Conservation (phyloP, 2,113 vertebrate species). For the Atractosteus spatula region DNA sequence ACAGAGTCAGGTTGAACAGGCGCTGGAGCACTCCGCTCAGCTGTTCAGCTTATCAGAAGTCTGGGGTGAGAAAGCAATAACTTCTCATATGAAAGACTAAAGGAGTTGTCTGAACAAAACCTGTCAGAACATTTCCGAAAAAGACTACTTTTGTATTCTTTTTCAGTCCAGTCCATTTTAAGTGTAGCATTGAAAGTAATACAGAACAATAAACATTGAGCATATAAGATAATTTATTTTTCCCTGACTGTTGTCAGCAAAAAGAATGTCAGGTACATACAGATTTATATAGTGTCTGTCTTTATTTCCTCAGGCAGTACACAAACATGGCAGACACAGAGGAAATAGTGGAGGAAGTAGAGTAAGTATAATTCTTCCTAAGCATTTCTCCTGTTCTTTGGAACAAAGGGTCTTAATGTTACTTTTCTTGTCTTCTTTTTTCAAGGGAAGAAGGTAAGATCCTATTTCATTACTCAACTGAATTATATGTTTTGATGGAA, state of each 20-base stretch:
- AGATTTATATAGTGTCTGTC: slow-evolving; percentile 4
- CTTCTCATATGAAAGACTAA: too few relatives aligned
- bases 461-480: neutral
- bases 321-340: slow-evolving; percentile 58
- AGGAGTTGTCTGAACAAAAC: too few relatives aligned
- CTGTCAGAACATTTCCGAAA: too few relatives aligned
- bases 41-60: too few relatives aligned
- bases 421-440: slow-evolving; percentile 13
- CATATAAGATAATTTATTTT: slow-evolving; percentile 24
- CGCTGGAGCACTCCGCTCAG: too few relatives aligned
- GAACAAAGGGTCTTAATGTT: slow-evolving; percentile 1
- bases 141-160: neutral
- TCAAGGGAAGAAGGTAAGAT: slow-evolving; percentile 55
- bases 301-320: slow-evolving; percentile 19
- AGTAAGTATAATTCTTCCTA: slow-evolving; percentile 41
- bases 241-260: slow-evolving; percentile 14
- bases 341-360: slow-evolving; percentile 45
- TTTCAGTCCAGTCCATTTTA: slow-evolving; percentile 23
- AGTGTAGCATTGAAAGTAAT: neutral
- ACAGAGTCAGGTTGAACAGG: too few relatives aligned
- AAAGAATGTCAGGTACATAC: slow-evolving; percentile 17
- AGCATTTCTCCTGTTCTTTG: neutral
- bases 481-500: neutral
- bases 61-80: too few relatives aligned
- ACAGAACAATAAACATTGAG: neutral